phyloP scores from a whole-genome alignment of 2,797 vertebrate genomes.

The Takifugu ocellatus region DNA sequence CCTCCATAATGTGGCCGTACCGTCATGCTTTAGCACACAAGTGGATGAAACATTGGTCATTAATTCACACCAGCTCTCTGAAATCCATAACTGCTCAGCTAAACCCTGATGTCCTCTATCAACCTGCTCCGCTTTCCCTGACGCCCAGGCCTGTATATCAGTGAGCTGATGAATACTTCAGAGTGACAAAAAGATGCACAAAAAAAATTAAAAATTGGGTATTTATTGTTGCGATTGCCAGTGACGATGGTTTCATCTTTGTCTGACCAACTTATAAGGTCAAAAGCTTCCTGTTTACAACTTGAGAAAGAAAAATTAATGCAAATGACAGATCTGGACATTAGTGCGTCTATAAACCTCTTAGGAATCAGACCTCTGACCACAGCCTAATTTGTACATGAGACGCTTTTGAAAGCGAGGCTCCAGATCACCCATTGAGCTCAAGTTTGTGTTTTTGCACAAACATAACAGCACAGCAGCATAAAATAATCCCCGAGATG shows the following conservation, averaged over 20 bases:
- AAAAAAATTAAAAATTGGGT: background rate
- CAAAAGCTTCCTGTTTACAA: constrained; percentile 8
- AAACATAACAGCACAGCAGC: constrained; percentile 31
- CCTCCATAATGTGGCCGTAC: constrained; percentile 45
- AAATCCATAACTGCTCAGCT: constrained; percentile 33
- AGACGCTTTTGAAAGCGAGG: constrained; percentile 26
- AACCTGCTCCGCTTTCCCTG: constrained; percentile 14
- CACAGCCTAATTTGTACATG: constrained; percentile 12
- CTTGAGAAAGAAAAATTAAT: background rate
- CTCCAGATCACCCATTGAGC: constrained; percentile 17
- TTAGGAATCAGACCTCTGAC: constrained; percentile 41
- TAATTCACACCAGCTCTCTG: constrained; percentile 45
- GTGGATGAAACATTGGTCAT: constrained; percentile 51
- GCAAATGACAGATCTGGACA: constrained; percentile 26
- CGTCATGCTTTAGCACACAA: constrained; percentile 38
- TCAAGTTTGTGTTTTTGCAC: constrained; percentile 22
- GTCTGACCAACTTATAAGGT: constrained; percentile 11
- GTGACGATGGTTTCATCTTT: background rate
- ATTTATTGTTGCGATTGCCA: background rate
- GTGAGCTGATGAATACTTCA: background rate
- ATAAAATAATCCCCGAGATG: constrained; percentile 42
- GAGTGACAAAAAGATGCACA: constrained; percentile 1
- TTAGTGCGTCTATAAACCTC: constrained; percentile 27
- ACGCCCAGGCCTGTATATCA: background rate
- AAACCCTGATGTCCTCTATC: constrained; percentile 34